These are phyloP conservation scores for Euschistus heros DNA, from an alignment of 1,140 invertebrate species.

Conservation along the genomic window DNA sequence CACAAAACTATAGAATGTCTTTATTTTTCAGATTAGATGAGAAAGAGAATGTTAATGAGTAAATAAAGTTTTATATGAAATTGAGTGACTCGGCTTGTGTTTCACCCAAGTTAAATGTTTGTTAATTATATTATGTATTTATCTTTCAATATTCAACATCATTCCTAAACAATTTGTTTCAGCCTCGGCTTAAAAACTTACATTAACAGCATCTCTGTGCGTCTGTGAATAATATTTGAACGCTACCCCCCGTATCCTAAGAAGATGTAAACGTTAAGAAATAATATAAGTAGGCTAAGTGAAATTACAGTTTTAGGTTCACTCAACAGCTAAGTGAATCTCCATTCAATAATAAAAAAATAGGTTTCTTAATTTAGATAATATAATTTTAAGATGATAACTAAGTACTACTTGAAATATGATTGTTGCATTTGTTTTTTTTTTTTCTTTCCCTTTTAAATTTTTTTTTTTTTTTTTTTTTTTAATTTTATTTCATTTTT, in stretches of 20 bases:
- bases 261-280: neutral
- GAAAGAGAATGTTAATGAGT: too few relatives aligned
- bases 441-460: neutral
- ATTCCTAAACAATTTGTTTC: slow-evolving; percentile 9
- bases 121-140: neutral
- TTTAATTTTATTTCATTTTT: neutral
- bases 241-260: neutral
- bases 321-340: slow-evolving; percentile 5
- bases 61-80: neutral
- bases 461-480: slow-evolving; percentile 4
- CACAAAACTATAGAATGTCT: too few relatives aligned
- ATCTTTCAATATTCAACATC: neutral
- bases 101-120: neutral
- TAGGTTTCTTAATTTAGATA: slow-evolving; percentile 13
- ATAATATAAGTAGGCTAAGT: neutral
- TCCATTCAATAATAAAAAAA: neutral
- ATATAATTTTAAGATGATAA: neutral
- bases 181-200: slow-evolving; percentile 11
- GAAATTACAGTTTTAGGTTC: neutral
- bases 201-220: slow-evolving; percentile 1
- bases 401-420: slow-evolving; percentile 1
- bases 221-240: slow-evolving; percentile 2
- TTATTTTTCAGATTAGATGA: too few relatives aligned
- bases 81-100: neutral
- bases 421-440: slow-evolving; percentile 7